Evolutionary conservation across 2,797 vertebrate species (phyloP), one percentile per base, ranked within the genome.

Genomic region (Merluccius polli): DNA sequence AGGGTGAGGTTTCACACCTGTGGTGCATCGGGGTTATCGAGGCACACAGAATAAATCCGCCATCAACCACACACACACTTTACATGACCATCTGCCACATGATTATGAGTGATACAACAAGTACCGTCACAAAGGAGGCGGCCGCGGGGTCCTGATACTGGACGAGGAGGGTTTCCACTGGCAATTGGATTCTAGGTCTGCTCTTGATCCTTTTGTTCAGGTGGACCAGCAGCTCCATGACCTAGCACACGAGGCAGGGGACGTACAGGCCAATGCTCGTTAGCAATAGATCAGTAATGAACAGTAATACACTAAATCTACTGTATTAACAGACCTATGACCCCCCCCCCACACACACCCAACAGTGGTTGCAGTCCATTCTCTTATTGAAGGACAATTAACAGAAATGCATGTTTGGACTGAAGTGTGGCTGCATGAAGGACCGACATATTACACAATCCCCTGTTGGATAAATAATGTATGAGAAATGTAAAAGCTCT

Each of bases 131-230:
- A 90, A 99, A 99, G 73, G 98, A 98, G 35, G 98, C 96, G 0
- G 98, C 98, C 41, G 98, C 94, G 78, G 98, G 98, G 89, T 99
- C 98, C 85, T 99, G 98, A 87, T 99, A 99, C 70, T 99, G 98
- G 74, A 99, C 97, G 81, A 99, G 87, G 70, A 99, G 90, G 0
- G 98, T 99, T 92, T 99, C 98, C 48, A 99, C 98, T 0, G 98
- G 98, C n/a, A 99, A 93, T 70, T 99, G 98, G 85, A 99, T 97
- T 92, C 95, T 98, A 21, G 98, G 97, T 31, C 98, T 91, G 88
- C 98, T 99, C 92, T 99, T 99, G 83, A 99, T 99, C 79, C 98
- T 94, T 83, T 99, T 99, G 89, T 99, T 99, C 83, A 99, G 78
- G 81, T 99, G 98, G 83, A 99, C 98, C 83, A 99, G 90, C 77